Evolutionary conservation across 2,113 vertebrate species (phyloP), one percentile per base, ranked within the genome.

Genomic region (Zapus hudsonius): DNA sequence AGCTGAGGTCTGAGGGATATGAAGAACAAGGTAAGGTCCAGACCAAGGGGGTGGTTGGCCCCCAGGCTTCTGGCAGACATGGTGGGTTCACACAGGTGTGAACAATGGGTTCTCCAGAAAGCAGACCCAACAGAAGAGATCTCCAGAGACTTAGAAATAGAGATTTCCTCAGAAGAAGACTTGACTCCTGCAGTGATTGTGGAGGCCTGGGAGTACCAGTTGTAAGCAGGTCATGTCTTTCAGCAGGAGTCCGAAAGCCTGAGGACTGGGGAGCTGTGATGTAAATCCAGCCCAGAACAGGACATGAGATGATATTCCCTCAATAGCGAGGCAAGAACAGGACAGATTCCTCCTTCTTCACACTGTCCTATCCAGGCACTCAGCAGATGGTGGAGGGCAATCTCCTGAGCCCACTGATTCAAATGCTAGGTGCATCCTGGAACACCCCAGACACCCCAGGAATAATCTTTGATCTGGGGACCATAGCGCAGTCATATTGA

Each of bases 131-230:
- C 1, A 7, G 61, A 72, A 61, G 44, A 12, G 11, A 17, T 25
- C 1, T 1, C 16, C 2, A 6, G 47, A 29, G 7, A 29, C 11
- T 2, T 8, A 27, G 11, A 6, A 5, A 3, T 31, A 27, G 20
- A 64, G 15, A 9, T 27, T 4, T 40, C 6, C 23, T 31, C n/a
- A n/a, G n/a, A 19, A 33, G 38, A 22, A 16, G 23, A 12, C 0
- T 1, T 25, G 33, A 25, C 33, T 36, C 12, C 1, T 7, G 11
- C n/a, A n/a, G n/a, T 4, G 4, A 1, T 31, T 27, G 7, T 8
- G 1, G n/a, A 70, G 57, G 12, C 57, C n/a, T n/a, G n/a, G n/a
- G n/a, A n/a, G n/a, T n/a, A n/a, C n/a, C n/a, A n/a, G n/a, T n/a
- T 20, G 13, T 3, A 6, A 15, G 27, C 66, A 1, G 7, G 27